Evolutionary conservation across 2,888 invertebrate genomes (phyloP).

Genomic region (Oxystoma pomonae): DNA sequence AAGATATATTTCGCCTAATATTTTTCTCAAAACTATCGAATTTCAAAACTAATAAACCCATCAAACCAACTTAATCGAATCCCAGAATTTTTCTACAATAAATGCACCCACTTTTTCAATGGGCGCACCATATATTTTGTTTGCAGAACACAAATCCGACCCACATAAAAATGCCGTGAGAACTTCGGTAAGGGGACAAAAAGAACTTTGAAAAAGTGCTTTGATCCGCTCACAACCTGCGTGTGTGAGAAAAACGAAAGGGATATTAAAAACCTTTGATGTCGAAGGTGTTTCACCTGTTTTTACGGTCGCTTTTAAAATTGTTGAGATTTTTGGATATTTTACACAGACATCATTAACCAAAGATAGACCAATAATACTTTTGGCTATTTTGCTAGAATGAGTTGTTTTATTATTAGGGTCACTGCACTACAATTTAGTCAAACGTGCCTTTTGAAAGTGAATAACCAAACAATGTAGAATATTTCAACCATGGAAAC

Average conservation of each 20-base stretch:
- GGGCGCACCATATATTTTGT: background rate
- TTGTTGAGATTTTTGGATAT: no score
- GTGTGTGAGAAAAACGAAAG: background rate
- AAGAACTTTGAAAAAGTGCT: background rate
- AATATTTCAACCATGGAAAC: no score
- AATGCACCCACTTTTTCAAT: background rate
- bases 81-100: background rate
- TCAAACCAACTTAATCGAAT: no score
- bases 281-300: background rate
- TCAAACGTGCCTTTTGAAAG: no score
- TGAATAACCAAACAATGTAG: no score
- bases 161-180: background rate
- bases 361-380: no score
- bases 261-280: background rate
- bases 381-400: no score
- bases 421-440: no score
- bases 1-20: no score
- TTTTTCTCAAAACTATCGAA: background rate
- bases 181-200: background rate
- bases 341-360: no score
- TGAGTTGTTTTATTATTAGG: no score
- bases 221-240: background rate
- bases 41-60: background rate
- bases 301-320: background rate
- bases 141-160: background rate